Percentiles rank a stretch among this genome's conserved stretches.
These are phyloP conservation scores for Telmatochromis sp. DNA, from an alignment of 2,113 vertebrate genomes.

Conservation along the genomic window DNA sequence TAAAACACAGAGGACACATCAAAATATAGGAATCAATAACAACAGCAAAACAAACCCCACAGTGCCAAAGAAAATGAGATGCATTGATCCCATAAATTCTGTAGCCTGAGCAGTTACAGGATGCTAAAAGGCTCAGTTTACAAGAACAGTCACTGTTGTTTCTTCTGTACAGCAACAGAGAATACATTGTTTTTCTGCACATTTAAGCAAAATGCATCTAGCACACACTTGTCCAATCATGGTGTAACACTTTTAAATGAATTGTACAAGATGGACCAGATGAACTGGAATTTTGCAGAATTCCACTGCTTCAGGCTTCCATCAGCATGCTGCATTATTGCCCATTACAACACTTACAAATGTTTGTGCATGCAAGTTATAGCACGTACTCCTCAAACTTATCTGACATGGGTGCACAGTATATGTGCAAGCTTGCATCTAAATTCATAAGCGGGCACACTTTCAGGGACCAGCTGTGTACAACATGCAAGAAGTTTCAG, in stretches of 20 bases:
- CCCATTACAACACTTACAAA: background rate
- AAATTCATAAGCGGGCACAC: background rate
- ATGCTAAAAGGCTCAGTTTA: background rate
- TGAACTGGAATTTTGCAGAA: background rate
- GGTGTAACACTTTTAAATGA: background rate
- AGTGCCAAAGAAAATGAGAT: background rate
- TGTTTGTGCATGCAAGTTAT: background rate
- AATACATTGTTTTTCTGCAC: background rate
- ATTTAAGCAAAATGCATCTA: background rate
- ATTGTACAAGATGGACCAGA: background rate
- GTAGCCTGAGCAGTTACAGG: background rate
- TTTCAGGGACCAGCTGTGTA: background rate
- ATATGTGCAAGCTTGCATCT: background rate
- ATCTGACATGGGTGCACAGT: background rate
- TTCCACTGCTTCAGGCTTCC: background rate
- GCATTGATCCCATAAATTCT: background rate
- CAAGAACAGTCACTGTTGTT: background rate
- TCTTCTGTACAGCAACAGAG: background rate
- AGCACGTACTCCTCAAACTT: background rate
- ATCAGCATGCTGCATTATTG: background rate
- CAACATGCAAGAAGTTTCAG: constrained; percentile 1
- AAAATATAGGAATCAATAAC: background rate
- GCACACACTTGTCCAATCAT: background rate
- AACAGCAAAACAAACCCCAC: background rate
- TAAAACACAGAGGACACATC: background rate